These are phyloP conservation scores for Nomada fucata DNA, from an alignment of 2,888 invertebrate genomes.

Conservation along the genomic window DNA sequence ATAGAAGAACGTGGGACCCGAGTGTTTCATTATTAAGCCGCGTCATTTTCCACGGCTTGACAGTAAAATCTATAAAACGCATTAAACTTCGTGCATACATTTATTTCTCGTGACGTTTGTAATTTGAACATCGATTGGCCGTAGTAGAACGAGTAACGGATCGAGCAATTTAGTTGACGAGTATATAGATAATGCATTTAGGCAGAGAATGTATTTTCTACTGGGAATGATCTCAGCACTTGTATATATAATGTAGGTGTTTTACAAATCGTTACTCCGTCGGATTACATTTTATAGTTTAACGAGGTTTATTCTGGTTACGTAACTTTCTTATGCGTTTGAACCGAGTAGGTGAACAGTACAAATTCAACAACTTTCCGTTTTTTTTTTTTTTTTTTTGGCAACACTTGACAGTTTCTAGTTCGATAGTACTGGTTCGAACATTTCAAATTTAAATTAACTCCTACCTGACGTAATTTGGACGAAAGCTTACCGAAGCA, in stretches of 20 bases:
- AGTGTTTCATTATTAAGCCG: slow-evolving; percentile 27
- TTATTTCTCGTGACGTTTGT: slow-evolving; percentile 13
- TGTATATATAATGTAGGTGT: background rate
- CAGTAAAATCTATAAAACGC: slow-evolving; percentile 35
- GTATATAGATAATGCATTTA: slow-evolving; percentile 1
- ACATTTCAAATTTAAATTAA: too few relatives aligned
- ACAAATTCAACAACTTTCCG: too few relatives aligned
- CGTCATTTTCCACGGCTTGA: slow-evolving; percentile 13
- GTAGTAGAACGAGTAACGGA: slow-evolving; percentile 1
- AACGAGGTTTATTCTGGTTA: too few relatives aligned
- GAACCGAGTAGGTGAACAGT: too few relatives aligned
- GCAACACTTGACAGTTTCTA: too few relatives aligned
- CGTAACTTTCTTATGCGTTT: too few relatives aligned
- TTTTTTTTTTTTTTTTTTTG: too few relatives aligned
- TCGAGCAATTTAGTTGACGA: slow-evolving; percentile 17
- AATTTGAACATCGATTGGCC: background rate
- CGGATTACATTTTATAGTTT: too few relatives aligned
- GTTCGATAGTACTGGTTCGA: too few relatives aligned
- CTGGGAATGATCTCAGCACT: background rate
- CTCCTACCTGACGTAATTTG: background rate
- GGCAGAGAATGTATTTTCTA: background rate
- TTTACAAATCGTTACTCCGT: too few relatives aligned
- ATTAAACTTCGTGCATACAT: slow-evolving; percentile 14
- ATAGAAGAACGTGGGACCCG: slow-evolving; percentile 9
- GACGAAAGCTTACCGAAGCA: background rate